Conservation (phyloP, 2,797 vertebrate species). For the Artibeus lituratus region DNA sequence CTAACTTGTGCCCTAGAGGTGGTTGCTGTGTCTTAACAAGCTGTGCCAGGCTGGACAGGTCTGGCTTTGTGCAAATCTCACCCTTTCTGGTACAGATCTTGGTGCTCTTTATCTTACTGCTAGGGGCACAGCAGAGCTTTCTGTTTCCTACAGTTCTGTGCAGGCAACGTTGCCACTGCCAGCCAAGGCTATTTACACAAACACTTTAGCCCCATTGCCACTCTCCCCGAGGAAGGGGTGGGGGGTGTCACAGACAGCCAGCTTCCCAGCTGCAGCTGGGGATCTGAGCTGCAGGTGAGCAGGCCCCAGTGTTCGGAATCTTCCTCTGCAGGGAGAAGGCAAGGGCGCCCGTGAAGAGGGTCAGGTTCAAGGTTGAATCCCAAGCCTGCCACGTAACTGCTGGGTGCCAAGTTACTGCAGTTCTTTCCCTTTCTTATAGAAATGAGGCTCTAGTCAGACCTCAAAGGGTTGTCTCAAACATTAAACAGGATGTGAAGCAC, state of each 20-base stretch:
- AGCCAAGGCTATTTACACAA: background rate
- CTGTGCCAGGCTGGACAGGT: background rate
- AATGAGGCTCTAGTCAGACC: background rate
- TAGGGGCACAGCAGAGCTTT: background rate
- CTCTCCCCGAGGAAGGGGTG: background rate
- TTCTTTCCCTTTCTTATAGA: background rate
- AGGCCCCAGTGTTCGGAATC: background rate
- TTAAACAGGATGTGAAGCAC: background rate
- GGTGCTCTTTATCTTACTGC: background rate
- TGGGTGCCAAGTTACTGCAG: background rate
- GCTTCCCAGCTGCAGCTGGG: background rate
- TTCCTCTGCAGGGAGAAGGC: background rate
- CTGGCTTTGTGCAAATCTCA: background rate
- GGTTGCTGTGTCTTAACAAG: background rate
- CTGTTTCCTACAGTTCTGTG: background rate
- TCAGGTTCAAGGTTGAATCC: background rate
- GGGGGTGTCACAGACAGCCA: background rate
- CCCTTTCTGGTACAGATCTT: background rate
- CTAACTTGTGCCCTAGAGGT: background rate
- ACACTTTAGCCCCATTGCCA: background rate
- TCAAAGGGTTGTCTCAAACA: background rate
- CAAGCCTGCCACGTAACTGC: background rate
- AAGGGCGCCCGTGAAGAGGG: background rate
- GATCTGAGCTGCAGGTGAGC: background rate
- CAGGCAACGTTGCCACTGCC: background rate